phyloP scores from a whole-genome alignment of 2,113 vertebrate genomes.

The Toxotes jaculatrix region DNA sequence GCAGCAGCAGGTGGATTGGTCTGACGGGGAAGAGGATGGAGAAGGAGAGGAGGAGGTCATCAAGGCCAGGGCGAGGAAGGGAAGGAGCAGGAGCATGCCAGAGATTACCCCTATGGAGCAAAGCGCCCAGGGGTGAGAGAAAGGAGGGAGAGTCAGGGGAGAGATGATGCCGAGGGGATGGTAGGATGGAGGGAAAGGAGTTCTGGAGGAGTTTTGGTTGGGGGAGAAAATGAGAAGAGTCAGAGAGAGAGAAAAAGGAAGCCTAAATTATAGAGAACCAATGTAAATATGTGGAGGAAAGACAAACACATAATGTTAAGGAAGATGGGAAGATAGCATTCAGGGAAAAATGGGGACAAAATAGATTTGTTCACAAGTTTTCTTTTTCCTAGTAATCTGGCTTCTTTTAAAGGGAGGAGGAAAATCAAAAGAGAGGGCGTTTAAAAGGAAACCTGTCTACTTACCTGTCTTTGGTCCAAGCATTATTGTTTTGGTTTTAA shows the following conservation, averaged over 20 bases:
- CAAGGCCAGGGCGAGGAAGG: conserved; percentile 71
- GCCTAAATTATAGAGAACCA: not conserved
- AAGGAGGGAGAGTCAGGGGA: not conserved
- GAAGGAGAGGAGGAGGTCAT: conserved; percentile 62
- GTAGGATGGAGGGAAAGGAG: not conserved
- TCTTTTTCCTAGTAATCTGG: too few species aligned
- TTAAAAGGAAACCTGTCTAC: not conserved
- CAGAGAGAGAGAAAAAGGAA: not conserved
- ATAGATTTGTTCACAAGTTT: not conserved
- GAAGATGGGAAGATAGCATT: not conserved
- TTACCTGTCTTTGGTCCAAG: conserved; percentile 1
- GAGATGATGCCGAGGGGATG: not conserved
- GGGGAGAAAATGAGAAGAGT: not conserved
- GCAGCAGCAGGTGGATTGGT: conserved; percentile 82
- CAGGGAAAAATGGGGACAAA: not conserved
- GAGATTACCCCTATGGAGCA: conserved; percentile 82
- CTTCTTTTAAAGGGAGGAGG: not conserved
- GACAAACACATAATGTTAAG: not conserved
- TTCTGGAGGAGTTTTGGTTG: not conserved
- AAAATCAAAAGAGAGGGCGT: not conserved
- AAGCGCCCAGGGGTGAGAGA: conserved; percentile 70
- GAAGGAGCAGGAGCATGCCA: conserved; percentile 86
- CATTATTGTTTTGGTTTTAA: not conserved
- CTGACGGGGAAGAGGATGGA: conserved; percentile 75
- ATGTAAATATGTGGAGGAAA: conserved; percentile 11